Percentiles rank a stretch among this genome's conserved stretches.
Conservation (phyloP, 2,113 vertebrate genomes). For the Labeo rohita region DNA sequence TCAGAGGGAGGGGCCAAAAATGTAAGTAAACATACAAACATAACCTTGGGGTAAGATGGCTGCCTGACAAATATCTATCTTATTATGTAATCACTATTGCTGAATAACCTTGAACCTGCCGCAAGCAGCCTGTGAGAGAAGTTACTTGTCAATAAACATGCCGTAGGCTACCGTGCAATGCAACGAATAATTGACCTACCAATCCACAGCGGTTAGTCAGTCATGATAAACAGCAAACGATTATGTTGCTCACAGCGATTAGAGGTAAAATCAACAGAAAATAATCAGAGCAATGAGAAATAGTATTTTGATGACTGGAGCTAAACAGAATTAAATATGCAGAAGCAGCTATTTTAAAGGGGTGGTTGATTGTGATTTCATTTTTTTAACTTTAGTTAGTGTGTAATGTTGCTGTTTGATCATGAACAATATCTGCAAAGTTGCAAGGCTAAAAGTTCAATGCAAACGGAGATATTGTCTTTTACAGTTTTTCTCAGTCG, state of each 20-base stretch:
- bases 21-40: constrained; percentile 37
- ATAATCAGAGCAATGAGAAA: constrained; percentile 19
- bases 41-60: constrained; percentile 37
- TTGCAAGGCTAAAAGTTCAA: too few relatives aligned
- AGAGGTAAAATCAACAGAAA: constrained; percentile 1
- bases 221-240: constrained; percentile 10
- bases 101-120: not conserved
- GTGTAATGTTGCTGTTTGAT: too few relatives aligned
- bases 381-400: too few relatives aligned
- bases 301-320: not conserved
- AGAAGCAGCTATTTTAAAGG: not conserved
- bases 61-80: constrained; percentile 41
- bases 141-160: constrained; percentile 8
- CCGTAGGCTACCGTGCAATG: not conserved
- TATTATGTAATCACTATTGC: constrained; percentile 33
- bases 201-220: constrained; percentile 4
- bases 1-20: constrained; percentile 42
- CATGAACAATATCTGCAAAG: too few relatives aligned
- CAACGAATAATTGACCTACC: constrained; percentile 30
- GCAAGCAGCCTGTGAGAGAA: not conserved
- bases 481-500: too few relatives aligned
- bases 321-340: constrained; percentile 1
- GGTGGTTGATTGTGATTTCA: too few relatives aligned
- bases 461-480: too few relatives aligned
- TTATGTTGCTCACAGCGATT: constrained; percentile 27